These are phyloP conservation scores for Coptotermes formosanus DNA, from an alignment of 1,140 invertebrate genomes.

Conservation along the genomic window DNA sequence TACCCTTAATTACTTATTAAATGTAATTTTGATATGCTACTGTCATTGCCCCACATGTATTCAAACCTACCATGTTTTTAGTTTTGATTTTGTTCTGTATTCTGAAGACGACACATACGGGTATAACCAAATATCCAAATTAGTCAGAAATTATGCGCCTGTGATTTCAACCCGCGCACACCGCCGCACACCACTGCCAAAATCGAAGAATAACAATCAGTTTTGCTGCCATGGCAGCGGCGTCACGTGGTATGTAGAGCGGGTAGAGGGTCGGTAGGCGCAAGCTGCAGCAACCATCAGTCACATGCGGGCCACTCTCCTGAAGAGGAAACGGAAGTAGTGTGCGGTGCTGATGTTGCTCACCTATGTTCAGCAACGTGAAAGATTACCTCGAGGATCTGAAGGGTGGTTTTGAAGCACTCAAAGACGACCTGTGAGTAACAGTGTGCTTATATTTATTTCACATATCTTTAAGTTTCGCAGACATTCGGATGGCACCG, in stretches of 20 bases:
- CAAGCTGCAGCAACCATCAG: background rate
- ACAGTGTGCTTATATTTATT: background rate
- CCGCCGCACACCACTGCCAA: no score
- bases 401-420: background rate
- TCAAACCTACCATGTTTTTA: no score
- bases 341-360: background rate
- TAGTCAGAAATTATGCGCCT: no score
- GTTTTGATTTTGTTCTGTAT: no score
- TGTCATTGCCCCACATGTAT: no score
- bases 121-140: no score
- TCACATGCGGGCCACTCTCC: background rate
- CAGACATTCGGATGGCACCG: no score
- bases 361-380: constrained; percentile 21
- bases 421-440: constrained; percentile 23
- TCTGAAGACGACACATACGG: no score
- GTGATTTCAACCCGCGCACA: no score
- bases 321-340: background rate
- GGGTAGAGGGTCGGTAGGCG: background rate
- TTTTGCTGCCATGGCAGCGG: background rate
- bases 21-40: no score
- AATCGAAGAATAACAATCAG: background rate
- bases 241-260: constrained; percentile 2
- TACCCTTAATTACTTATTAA: no score
- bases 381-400: constrained; percentile 21
- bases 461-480: no score